Conservation (phyloP, 2,797 vertebrate species). For the Ctenochaetus hawaiiensis region DNA sequence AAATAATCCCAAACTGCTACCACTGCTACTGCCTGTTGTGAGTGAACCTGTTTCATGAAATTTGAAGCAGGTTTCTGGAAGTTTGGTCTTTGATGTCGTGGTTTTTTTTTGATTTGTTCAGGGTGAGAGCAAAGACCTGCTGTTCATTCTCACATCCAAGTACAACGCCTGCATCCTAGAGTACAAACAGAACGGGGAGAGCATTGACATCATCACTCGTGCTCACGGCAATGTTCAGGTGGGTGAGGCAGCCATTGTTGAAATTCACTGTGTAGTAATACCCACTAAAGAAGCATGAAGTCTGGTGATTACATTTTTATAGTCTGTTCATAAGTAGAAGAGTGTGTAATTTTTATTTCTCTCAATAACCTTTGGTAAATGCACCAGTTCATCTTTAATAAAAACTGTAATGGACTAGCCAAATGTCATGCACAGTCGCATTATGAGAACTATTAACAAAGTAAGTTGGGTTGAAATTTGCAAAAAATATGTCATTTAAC, state of each 20-base stretch:
- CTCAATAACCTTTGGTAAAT: neutral
- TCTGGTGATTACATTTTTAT: neutral
- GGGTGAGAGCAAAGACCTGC: slow-evolving; percentile 97
- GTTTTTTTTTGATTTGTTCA: slow-evolving; percentile 57
- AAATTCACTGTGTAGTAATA: neutral
- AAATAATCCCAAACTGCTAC: too few relatives aligned
- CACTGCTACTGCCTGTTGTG: neutral
- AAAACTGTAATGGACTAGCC: neutral
- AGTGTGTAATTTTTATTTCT: neutral
- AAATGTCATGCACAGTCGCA: neutral
- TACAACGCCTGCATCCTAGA: slow-evolving; percentile 99
- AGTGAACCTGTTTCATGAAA: neutral
- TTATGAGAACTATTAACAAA: neutral
- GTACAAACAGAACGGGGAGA: slow-evolving; percentile 98
- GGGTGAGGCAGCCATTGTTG: neutral
- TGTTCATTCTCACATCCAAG: slow-evolving; percentile 98
- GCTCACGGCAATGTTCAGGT: slow-evolving; percentile 99
- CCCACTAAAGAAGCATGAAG: neutral
- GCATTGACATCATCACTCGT: slow-evolving; percentile 97
- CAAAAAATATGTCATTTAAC: neutral
- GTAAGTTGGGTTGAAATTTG: neutral
- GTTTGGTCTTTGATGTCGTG: neutral
- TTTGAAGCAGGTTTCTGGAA: neutral
- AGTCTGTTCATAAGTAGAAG: neutral
- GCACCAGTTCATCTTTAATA: neutral